These are phyloP conservation scores for Lochmaea capreae DNA, from an alignment of 2,888 invertebrate species.

Conservation along the genomic window DNA sequence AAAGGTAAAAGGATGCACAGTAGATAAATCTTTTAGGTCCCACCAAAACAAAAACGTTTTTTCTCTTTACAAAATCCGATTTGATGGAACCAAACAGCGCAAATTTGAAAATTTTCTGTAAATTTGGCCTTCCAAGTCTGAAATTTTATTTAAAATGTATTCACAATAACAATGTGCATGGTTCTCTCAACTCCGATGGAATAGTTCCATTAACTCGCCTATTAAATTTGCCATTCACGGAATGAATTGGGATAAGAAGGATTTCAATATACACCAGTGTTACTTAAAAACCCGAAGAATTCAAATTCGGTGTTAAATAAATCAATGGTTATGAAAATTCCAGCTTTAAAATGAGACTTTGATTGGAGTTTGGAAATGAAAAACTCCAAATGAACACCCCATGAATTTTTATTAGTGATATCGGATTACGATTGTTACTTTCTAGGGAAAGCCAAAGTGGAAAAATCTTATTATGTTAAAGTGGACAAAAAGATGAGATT, in stretches of 20 bases:
- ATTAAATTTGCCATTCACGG: slow-evolving; percentile 25
- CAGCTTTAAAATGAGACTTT: slow-evolving; percentile 16
- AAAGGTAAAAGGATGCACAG: too few relatives aligned
- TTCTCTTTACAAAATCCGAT: too few relatives aligned
- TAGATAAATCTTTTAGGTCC: too few relatives aligned
- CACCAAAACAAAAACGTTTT: too few relatives aligned
- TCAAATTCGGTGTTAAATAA: slow-evolving; percentile 17
- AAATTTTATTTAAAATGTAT: background rate
- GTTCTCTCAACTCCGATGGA: background rate
- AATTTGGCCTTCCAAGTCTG: background rate
- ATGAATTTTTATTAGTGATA: slow-evolving; percentile 23
- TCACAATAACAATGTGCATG: slow-evolving; percentile 9
- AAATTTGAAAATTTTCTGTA: background rate
- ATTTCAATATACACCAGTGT: slow-evolving; percentile 13
- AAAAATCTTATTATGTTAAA: background rate
- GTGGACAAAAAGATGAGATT: slow-evolving; percentile 9
- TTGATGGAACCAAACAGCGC: too few relatives aligned
- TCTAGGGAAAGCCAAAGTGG: background rate
- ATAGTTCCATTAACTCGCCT: slow-evolving; percentile 14
- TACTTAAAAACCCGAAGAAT: slow-evolving; percentile 11
- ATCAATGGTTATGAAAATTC: slow-evolving; percentile 19
- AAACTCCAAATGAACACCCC: slow-evolving; percentile 7
- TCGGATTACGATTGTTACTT: background rate
- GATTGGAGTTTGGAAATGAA: slow-evolving; percentile 25
- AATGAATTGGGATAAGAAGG: slow-evolving; percentile 12